Conservation (phyloP, 2,113 vertebrate species). For the Phyllostomus hastatus region DNA sequence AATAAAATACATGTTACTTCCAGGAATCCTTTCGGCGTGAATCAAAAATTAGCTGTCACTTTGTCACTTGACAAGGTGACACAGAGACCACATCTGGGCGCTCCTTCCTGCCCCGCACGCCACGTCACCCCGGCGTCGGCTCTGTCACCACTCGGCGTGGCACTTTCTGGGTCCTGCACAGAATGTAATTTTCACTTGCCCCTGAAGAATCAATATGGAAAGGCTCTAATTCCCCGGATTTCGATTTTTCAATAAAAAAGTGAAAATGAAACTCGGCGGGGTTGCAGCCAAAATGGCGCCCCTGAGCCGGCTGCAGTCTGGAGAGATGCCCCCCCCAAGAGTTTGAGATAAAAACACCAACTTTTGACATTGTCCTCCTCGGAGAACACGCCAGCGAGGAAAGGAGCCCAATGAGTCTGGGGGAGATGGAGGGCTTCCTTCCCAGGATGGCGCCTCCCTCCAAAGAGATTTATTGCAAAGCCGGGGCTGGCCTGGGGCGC, state of each 20-base stretch:
- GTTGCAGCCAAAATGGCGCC: constrained; percentile 73
- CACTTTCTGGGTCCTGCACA: constrained; percentile 65
- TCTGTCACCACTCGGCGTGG: background rate
- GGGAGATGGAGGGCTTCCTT: background rate
- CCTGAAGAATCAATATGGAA: constrained; percentile 82
- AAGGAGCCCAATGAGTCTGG: accelerated
- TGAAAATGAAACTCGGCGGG: constrained; percentile 82
- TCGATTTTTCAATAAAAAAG: constrained; percentile 83
- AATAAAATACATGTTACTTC: background rate
- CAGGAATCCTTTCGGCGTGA: background rate
- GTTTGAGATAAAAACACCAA: background rate
- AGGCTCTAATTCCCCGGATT: constrained; percentile 81
- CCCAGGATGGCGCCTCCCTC: accelerated
- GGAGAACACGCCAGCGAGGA: background rate
- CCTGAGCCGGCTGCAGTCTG: constrained; percentile 34
- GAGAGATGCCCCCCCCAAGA: background rate
- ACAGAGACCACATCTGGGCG: background rate
- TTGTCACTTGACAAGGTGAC: constrained; percentile 10
- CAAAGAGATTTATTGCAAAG: background rate
- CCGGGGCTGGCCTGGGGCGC: too few relatives aligned
- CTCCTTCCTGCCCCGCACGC: background rate
- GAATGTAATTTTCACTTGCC: constrained; percentile 84
- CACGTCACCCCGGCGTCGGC: background rate
- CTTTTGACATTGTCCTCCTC: background rate
- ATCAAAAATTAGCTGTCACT: constrained; percentile 18